Conservation (phyloP, 2,797 vertebrate genomes). For the Melanotaenia pygmaea region DNA sequence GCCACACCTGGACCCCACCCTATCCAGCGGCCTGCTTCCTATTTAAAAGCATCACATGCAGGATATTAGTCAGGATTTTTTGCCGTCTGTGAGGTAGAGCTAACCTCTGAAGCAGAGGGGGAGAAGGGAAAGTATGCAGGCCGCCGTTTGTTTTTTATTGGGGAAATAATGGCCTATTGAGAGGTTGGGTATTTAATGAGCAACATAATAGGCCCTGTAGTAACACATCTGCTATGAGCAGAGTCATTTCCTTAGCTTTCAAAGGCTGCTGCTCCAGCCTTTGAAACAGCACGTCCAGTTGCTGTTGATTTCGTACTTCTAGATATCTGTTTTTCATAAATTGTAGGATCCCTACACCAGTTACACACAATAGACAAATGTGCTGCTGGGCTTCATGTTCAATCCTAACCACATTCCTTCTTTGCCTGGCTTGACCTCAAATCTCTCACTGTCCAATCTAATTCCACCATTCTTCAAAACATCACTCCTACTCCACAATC, state of each 20-base stretch:
- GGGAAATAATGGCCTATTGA: slow-evolving; percentile 88
- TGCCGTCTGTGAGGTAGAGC: slow-evolving; percentile 81
- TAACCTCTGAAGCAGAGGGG: slow-evolving; percentile 77
- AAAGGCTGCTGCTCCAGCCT: slow-evolving; percentile 76
- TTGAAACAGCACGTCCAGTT: slow-evolving; percentile 71
- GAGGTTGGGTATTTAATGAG: slow-evolving; percentile 86
- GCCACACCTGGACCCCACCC: slow-evolving; percentile 84
- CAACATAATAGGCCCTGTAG: slow-evolving; percentile 86
- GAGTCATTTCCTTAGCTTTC: slow-evolving; percentile 83
- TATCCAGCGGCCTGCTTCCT: slow-evolving; percentile 80
- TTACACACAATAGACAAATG: slow-evolving; percentile 61
- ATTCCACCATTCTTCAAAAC: slow-evolving; percentile 69
- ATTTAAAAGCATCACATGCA: slow-evolving; percentile 86
- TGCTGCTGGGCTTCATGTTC: slow-evolving; percentile 38
- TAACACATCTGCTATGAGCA: slow-evolving; percentile 86
- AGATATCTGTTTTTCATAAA: slow-evolving; percentile 79
- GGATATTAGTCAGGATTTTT: slow-evolving; percentile 85
- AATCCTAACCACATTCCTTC: slow-evolving; percentile 58
- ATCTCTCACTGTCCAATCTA: slow-evolving; percentile 63
- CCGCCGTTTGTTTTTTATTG: slow-evolving; percentile 85
- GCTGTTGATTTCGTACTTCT: slow-evolving; percentile 65
- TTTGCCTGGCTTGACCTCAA: slow-evolving; percentile 62
- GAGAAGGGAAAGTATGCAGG: slow-evolving; percentile 76
- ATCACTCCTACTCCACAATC: slow-evolving; percentile 68
- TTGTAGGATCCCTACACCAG: slow-evolving; percentile 63